A percentile compares a stretch with the other conserved stretches of the same genome.
Conservation (phyloP, 2,797 vertebrate species). For the Enteromius afrohamiltoni region DNA sequence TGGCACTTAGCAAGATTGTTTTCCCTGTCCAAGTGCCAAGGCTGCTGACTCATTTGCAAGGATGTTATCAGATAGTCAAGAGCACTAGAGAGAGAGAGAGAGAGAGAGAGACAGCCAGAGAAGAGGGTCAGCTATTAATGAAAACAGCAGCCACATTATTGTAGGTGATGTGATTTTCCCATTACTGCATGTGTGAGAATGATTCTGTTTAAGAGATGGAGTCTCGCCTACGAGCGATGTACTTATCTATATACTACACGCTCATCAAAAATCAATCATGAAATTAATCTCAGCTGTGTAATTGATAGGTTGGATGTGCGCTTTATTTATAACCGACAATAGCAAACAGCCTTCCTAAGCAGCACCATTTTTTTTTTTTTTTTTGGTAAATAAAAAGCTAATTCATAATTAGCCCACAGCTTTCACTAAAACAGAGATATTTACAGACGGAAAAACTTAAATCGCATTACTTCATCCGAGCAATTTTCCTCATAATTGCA, state of each 20-base stretch:
- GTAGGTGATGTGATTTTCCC: constrained; percentile 41
- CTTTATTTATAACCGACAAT: constrained; percentile 7
- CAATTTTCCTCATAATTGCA: constrained; percentile 56
- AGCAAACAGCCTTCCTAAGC: not conserved
- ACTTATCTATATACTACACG: constrained; percentile 25
- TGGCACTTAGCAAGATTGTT: constrained; percentile 77
- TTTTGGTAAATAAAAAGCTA: constrained; percentile 23
- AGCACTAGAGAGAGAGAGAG: constrained; percentile 19
- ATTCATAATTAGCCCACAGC: constrained; percentile 44
- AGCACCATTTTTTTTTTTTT: constrained; percentile 29
- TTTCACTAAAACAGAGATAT: constrained; percentile 46
- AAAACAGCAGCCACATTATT: constrained; percentile 25
- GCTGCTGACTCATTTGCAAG: constrained; percentile 51
- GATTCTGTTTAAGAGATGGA: constrained; percentile 27
- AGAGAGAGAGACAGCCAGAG: constrained; percentile 52
- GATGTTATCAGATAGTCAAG: constrained; percentile 52
- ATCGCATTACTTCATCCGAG: constrained; percentile 53
- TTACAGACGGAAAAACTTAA: constrained; percentile 50
- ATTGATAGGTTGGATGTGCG: constrained; percentile 2
- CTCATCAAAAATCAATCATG: constrained; percentile 32
- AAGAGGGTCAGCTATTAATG: constrained; percentile 26
- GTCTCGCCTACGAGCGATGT: not conserved
- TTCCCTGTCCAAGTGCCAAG: constrained; percentile 68
- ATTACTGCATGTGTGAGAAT: constrained; percentile 27
- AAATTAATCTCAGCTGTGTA: constrained; percentile 25